These are phyloP conservation scores for Linnaemya vulpina DNA, from an alignment of 2,888 invertebrate genomes.

Conservation along the genomic window DNA sequence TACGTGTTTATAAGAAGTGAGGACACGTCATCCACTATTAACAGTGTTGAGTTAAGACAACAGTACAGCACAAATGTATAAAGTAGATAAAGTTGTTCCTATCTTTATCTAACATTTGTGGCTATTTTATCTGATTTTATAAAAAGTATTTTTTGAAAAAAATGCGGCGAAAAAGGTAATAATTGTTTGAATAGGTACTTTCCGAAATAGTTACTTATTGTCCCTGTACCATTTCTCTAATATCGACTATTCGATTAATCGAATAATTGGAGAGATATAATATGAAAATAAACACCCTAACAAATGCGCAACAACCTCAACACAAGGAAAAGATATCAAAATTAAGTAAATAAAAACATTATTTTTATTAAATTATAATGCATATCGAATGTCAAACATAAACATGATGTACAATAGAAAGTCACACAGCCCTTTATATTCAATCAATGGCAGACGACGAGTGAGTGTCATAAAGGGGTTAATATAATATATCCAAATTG, in stretches of 20 bases:
- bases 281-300: too few species aligned
- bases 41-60: background rate
- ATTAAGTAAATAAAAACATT: constrained; percentile 71
- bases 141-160: too few species aligned
- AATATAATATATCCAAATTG: constrained; percentile 23
- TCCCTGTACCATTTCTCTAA: too few species aligned
- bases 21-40: background rate
- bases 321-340: background rate
- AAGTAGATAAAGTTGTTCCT: too few species aligned
- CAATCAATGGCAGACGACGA: constrained; percentile 8
- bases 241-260: too few species aligned
- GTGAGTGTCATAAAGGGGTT: constrained; percentile 48
- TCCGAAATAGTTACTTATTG: too few species aligned
- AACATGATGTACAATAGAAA: constrained; percentile 76
- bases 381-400: constrained; percentile 77
- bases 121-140: too few species aligned
- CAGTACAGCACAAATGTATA: background rate
- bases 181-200: too few species aligned
- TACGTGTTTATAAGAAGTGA: background rate
- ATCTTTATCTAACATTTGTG: too few species aligned
- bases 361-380: constrained; percentile 82
- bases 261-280: too few species aligned
- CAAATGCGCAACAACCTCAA: constrained; percentile 22
- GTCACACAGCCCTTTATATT: constrained; percentile 33
- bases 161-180: too few species aligned